These are phyloP conservation scores for Cyclopterus lumpus DNA, from an alignment of 2,797 vertebrate species.

Conservation along the genomic window DNA sequence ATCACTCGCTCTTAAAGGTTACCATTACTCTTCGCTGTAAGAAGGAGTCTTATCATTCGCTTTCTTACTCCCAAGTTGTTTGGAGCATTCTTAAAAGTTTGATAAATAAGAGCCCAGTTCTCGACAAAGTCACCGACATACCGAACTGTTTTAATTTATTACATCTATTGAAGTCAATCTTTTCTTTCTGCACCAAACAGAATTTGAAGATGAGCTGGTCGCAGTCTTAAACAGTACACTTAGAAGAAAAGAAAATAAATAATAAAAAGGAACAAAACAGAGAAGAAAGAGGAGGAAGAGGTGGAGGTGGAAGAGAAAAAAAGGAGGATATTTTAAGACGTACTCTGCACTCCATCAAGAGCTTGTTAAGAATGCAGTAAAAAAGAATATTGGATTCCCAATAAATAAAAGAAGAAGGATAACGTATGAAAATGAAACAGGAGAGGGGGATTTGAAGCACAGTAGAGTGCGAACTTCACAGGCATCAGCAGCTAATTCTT, in stretches of 20 bases:
- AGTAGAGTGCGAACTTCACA: slow-evolving; percentile 7
- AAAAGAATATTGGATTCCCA: slow-evolving; percentile 45
- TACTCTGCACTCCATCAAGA: slow-evolving; percentile 51
- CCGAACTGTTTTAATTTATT: slow-evolving; percentile 12
- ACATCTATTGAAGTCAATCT: not conserved
- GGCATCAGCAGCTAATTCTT: slow-evolving; percentile 4
- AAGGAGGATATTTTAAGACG: slow-evolving; percentile 54
- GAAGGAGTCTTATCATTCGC: not conserved
- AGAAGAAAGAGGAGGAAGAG: slow-evolving; percentile 29
- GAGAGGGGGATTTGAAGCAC: not conserved
- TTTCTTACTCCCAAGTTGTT: not conserved
- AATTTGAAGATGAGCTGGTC: slow-evolving; percentile 21
- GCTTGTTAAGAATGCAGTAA: slow-evolving; percentile 51
- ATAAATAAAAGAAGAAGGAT: slow-evolving; percentile 51
- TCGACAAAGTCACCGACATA: not conserved
- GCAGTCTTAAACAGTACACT: slow-evolving; percentile 30
- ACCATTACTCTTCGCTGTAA: not conserved
- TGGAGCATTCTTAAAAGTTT: not conserved
- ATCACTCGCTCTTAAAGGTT: not conserved
- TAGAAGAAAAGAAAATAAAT: slow-evolving; percentile 23
- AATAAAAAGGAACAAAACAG: slow-evolving; percentile 37
- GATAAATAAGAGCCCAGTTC: not conserved
- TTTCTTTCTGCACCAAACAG: slow-evolving; percentile 1
- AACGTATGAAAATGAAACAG: slow-evolving; percentile 45
- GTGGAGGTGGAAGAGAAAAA: slow-evolving; percentile 18